These are phyloP conservation scores for Muscicapa adusta DNA, from an alignment of 2,113 vertebrate genomes.

Conservation along the genomic window DNA sequence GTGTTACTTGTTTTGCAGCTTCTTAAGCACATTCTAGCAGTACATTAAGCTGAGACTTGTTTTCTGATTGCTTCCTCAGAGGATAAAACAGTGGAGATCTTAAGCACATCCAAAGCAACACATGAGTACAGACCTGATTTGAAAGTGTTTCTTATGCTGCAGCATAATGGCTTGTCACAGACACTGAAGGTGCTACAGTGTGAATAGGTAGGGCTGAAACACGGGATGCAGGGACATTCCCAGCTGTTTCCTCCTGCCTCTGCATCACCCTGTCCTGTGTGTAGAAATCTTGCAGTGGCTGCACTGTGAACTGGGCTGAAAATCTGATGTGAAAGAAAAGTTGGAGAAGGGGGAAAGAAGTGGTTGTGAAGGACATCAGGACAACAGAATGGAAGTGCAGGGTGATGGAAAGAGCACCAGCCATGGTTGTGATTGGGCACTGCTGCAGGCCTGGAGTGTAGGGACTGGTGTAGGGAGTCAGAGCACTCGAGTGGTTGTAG, in stretches of 20 bases:
- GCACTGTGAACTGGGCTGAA: not conserved
- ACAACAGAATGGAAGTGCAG: not conserved
- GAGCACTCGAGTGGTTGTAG: fast-evolving
- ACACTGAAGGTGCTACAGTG: not conserved
- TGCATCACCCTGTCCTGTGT: not conserved
- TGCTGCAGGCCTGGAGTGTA: not conserved
- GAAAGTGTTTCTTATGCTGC: not conserved
- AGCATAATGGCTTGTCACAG: not conserved
- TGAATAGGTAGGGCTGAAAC: not conserved
- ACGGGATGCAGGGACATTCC: not conserved
- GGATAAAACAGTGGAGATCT: not conserved
- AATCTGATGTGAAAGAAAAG: not conserved
- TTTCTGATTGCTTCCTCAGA: not conserved
- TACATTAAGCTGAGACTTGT: not conserved
- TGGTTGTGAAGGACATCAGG: not conserved
- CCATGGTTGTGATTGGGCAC: fast-evolving
- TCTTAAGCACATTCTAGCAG: not conserved
- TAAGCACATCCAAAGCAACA: not conserved
- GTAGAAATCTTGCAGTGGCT: not conserved
- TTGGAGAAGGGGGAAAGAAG: not conserved
- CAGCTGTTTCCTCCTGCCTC: not conserved
- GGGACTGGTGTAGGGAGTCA: not conserved
- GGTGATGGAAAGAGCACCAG: not conserved
- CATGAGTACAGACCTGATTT: fast-evolving
- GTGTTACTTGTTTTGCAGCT: not conserved